Conservation (phyloP, 2,888 invertebrate species). For the Thereva nobilitata region DNA sequence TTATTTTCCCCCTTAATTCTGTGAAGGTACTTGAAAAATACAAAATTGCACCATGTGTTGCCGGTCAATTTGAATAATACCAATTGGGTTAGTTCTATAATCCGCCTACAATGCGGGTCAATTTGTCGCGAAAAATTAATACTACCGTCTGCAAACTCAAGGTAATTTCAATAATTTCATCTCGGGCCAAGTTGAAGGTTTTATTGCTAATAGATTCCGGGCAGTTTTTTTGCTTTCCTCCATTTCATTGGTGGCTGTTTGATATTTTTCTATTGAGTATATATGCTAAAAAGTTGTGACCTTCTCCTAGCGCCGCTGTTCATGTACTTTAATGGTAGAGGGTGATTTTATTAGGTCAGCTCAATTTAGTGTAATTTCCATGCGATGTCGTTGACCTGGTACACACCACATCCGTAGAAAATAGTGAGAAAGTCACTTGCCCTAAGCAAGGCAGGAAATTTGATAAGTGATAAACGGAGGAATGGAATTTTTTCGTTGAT, state of each 20-base stretch:
- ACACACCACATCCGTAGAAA: conserved; percentile 23
- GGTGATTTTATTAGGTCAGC: conserved; percentile 30
- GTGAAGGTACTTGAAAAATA: too few relatives aligned
- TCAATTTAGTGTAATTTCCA: conserved; percentile 28
- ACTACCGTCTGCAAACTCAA: conserved; percentile 16
- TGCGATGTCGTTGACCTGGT: conserved; percentile 23
- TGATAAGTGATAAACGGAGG: background rate
- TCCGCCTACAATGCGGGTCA: conserved; percentile 10
- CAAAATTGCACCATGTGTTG: background rate
- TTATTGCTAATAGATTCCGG: background rate
- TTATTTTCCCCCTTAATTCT: too few relatives aligned
- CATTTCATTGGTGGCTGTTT: background rate
- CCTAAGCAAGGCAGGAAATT: conserved; percentile 14
- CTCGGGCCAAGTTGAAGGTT: conserved; percentile 36
- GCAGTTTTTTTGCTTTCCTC: too few relatives aligned
- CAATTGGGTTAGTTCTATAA: conserved; percentile 8
- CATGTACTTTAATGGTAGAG: background rate
- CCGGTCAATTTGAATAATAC: conserved; percentile 14
- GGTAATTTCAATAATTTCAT: conserved; percentile 20
- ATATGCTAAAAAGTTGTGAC: conserved; percentile 15
- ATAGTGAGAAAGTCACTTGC: conserved; percentile 4
- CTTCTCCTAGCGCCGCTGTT: background rate
- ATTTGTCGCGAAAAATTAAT: conserved; percentile 24
- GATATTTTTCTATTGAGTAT: background rate
- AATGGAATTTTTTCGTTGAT: too few relatives aligned